Evolutionary conservation across 2,888 invertebrate species (phyloP).

Genomic region (Euproctis similis): DNA sequence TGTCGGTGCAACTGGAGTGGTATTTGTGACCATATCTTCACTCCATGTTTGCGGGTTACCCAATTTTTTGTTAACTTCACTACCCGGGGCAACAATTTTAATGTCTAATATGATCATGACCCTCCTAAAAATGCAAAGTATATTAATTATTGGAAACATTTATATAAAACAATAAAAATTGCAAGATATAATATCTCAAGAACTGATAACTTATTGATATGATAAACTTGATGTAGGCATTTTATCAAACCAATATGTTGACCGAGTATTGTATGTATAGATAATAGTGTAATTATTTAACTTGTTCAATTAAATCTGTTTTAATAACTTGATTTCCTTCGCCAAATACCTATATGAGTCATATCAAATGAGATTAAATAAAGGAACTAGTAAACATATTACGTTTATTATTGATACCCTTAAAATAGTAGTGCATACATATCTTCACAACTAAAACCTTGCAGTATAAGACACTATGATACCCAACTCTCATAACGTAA

Average conservation of each 20-base stretch:
- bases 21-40: conserved; percentile 40
- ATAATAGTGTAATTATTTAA: conserved; percentile 11
- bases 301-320: conserved; percentile 42
- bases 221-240: no score
- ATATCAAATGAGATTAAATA: conserved; percentile 73
- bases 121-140: conserved; percentile 76
- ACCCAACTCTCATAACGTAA: no score
- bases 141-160: no score
- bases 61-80: conserved; percentile 82
- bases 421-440: no score
- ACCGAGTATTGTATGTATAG: not conserved
- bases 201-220: no score
- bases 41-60: conserved; percentile 87
- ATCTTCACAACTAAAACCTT: no score
- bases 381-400: conserved; percentile 51
- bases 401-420: no score
- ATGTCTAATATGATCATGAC: conserved; percentile 90
- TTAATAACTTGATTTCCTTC: conserved; percentile 56
- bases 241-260: no score
- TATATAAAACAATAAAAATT: no score
- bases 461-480: no score
- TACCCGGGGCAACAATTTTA: conserved; percentile 82
- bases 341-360: conserved; percentile 72
- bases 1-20: conserved; percentile 29
- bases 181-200: no score